Percentiles rank a stretch among this genome's conserved stretches.
These are phyloP conservation scores for Dromius quadrimaculatus DNA, from an alignment of 2,888 invertebrate species.

Conservation along the genomic window DNA sequence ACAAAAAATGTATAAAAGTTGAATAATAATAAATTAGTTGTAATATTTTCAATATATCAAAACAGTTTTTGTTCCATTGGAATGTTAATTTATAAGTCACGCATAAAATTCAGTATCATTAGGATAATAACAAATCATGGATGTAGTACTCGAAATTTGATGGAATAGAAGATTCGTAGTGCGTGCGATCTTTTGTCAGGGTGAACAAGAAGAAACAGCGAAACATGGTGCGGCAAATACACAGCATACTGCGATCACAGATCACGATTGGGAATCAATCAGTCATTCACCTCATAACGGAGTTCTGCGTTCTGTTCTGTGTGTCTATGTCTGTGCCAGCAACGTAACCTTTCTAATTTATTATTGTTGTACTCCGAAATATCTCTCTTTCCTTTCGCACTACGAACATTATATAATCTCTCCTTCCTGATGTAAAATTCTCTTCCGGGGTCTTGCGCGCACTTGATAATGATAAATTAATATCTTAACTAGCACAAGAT, in stretches of 20 bases:
- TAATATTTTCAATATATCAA: too few species aligned
- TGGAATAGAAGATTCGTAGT: not conserved
- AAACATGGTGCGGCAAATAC: not conserved
- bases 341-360: constrained; percentile 38
- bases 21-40: too few species aligned
- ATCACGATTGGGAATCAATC: constrained; percentile 37
- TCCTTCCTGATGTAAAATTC: not conserved
- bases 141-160: not conserved
- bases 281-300: constrained; percentile 25
- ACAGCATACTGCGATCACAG: constrained; percentile 17
- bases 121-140: constrained; percentile 19
- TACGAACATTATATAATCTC: not conserved
- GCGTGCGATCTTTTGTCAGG: not conserved
- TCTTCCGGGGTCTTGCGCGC: constrained; percentile 1
- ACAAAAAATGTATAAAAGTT: too few species aligned
- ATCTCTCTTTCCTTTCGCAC: constrained; percentile 34
- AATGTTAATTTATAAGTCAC: constrained; percentile 25
- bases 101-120: constrained; percentile 29
- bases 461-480: too few species aligned
- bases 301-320: constrained; percentile 8
- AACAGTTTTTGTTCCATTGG: not conserved
- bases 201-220: constrained; percentile 7
- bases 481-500: too few species aligned
- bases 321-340: constrained; percentile 2
- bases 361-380: constrained; percentile 34